Base-by-base conservation (phyloP, 2,888 invertebrate genomes). In the Megaustenia siamemsis region DNA sequence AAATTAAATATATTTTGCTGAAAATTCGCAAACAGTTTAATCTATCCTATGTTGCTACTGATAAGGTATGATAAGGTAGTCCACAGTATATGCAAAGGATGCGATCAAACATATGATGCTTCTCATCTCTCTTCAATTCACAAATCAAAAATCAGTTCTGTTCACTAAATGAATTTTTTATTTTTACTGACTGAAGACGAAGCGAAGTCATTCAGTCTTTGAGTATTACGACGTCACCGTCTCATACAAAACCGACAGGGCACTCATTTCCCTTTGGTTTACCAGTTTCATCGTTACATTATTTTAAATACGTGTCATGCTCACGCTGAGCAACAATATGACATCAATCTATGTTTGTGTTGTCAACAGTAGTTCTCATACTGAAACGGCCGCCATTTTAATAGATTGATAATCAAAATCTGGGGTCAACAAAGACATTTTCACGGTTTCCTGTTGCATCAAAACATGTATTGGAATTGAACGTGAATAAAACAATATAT, bases 371-470 rank as follows among this genome's bases (percentile, higher is more conserved):
- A 21, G 45, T 75, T 43, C 40, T 73, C 68, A 83, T 73, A 83
- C 81, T 86, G 75, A 88, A 21, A 82, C 88, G 83, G 90, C 90
- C 92, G 93, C 93, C 93, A 93, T 93, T 89, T 93, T 93, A 93
- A 92, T 93, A 93, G 93, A 91, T 92, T 92, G 91, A 92, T 90
- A 91, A 88, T 89, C 89, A 90, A 87, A 87, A 87, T 89, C 89
- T 89, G 91, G 93, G 93, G 93, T 91, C 89, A 89, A 86, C 92
- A 89, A 49, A 35, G 79, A 71, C n/a, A 79, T 83, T 68, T 82
- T 71, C 90, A 91, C 88, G 90, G 92, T 83, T 89, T 88, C 89
- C 90, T 88, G 86, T 86, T n/a, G 78, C 40, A 40, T 68, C 35
- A 68, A 69, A 69, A 38, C 0, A 24, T 3, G 35, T 12, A 38